These are phyloP conservation scores for Pseudorhiza aurosa DNA, from an alignment of 30 jellyfish, hydroid and myxozoan genomes.

Conservation along the genomic window DNA sequence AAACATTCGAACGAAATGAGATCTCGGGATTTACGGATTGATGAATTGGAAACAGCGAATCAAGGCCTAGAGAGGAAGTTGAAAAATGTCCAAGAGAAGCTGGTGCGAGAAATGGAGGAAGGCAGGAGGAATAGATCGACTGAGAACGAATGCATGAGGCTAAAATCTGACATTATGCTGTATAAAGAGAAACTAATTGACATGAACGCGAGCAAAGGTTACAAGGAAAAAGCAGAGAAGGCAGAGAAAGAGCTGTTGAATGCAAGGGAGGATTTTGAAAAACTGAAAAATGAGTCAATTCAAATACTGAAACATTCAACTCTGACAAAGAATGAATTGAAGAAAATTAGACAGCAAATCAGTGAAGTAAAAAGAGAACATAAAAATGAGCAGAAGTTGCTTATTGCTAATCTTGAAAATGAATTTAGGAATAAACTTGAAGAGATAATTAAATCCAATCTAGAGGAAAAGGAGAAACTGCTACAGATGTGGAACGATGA, in stretches of 20 bases:
- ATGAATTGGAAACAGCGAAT: slow-evolving; percentile 23
- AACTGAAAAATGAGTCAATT: slow-evolving; percentile 37
- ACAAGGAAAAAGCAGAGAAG: slow-evolving; percentile 37
- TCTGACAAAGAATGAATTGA: slow-evolving; percentile 30
- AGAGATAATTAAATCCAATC: slow-evolving; percentile 50
- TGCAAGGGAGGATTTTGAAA: slow-evolving; percentile 22
- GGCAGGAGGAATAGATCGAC: neutral
- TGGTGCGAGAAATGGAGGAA: slow-evolving; percentile 18
- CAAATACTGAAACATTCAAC: slow-evolving; percentile 25
- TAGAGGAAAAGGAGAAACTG: slow-evolving; percentile 73
- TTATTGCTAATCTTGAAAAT: slow-evolving; percentile 70
- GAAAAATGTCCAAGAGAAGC: slow-evolving; percentile 9
- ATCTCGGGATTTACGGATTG: slow-evolving; percentile 18
- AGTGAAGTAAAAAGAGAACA: slow-evolving; percentile 49
- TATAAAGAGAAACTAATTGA: slow-evolving; percentile 34
- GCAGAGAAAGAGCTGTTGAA: slow-evolving; percentile 15
- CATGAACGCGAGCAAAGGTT: neutral
- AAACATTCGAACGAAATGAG: neutral
- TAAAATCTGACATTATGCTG: neutral
- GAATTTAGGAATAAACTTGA: slow-evolving; percentile 71
- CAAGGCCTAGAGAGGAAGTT: slow-evolving; percentile 3
- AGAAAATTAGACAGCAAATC: slow-evolving; percentile 12
- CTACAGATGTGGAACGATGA: slow-evolving; percentile 85
- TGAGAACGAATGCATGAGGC: neutral
- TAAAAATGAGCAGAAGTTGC: slow-evolving; percentile 58